Evolutionary conservation across 2,113 vertebrate genomes (phyloP).

Genomic region (Cathartes aura): DNA sequence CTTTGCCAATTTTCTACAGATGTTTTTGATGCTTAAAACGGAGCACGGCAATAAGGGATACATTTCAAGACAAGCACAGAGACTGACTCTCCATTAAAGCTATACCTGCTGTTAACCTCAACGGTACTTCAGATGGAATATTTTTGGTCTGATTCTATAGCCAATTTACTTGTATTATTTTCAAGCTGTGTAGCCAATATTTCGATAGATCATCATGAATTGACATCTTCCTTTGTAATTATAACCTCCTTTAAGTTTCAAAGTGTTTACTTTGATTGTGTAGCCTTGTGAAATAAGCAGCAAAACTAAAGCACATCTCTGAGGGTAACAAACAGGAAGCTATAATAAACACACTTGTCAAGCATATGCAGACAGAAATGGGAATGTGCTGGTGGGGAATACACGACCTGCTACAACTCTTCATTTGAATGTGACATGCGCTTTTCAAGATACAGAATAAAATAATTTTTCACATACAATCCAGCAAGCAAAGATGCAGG

Average conservation of each 20-base stretch:
- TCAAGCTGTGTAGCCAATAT: background rate
- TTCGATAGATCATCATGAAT: background rate
- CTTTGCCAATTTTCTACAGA: background rate
- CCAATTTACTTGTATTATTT: conserved; percentile 6
- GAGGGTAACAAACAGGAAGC: background rate
- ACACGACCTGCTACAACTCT: background rate
- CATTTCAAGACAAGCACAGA: background rate
- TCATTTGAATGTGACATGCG: background rate
- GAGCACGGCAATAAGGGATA: background rate
- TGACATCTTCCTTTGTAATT: conserved; percentile 28
- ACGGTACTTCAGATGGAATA: background rate
- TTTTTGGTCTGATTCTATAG: background rate
- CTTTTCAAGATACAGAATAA: background rate
- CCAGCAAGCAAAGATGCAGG: background rate
- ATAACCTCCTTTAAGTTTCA: background rate
- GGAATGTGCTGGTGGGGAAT: background rate
- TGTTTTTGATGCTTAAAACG: background rate
- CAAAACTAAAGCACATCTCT: background rate
- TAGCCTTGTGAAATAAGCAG: background rate
- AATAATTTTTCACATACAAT: background rate
- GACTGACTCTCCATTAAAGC: background rate
- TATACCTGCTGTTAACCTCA: background rate
- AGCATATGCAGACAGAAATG: background rate
- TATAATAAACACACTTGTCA: background rate
- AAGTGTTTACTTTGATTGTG: conserved; percentile 11